phyloP scores from a whole-genome alignment of 2,888 invertebrate genomes.

The Holacanthella duospinosa region DNA sequence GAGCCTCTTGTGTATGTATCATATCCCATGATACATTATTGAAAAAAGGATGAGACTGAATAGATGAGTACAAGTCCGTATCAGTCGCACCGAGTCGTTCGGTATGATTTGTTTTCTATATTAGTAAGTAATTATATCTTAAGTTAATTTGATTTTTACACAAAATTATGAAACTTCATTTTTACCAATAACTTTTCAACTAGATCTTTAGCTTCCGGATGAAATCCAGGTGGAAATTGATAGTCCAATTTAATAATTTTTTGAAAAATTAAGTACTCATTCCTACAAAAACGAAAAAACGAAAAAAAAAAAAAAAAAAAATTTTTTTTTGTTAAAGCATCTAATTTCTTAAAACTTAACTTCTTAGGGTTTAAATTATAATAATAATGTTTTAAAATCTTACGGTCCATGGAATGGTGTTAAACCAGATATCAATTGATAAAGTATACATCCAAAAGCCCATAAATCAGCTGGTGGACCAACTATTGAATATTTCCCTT shows the following conservation, averaged over 20 bases:
- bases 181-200: constrained; percentile 67
- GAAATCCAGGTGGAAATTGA: constrained; percentile 85
- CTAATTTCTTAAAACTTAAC: too few relatives aligned
- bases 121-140: not conserved
- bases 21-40: constrained; percentile 69
- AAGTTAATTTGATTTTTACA: not conserved
- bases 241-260: constrained; percentile 85
- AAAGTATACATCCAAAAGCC: constrained; percentile 94
- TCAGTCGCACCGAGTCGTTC: constrained; percentile 74
- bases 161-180: not conserved
- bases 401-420: constrained; percentile 75
- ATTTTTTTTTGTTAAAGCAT: not conserved
- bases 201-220: constrained; percentile 71
- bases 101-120: constrained; percentile 57
- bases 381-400: constrained; percentile 35
- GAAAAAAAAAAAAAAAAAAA: not conserved
- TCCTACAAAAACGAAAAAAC: constrained; percentile 46
- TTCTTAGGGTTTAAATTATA: not conserved
- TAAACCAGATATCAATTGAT: constrained; percentile 89
- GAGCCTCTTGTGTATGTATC: constrained; percentile 56
- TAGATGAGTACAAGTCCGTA: constrained; percentile 61
- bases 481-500: constrained; percentile 52
- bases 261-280: constrained; percentile 92
- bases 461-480: constrained; percentile 82
- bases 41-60: constrained; percentile 81